Conservation (phyloP, 1,140 invertebrate genomes). For the Eueides isabella region DNA sequence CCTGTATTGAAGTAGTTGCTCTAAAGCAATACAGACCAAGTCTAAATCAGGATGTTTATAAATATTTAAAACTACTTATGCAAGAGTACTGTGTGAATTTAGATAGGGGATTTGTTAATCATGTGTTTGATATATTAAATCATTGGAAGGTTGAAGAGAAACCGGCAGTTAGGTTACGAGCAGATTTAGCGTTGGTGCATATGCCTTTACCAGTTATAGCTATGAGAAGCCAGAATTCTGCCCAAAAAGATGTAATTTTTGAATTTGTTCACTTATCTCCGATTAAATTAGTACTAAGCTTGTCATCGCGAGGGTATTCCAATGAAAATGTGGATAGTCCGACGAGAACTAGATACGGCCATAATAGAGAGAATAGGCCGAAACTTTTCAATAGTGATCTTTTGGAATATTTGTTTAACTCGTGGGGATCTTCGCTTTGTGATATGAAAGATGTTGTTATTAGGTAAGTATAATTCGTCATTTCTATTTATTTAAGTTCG, state of each 20-base stretch:
- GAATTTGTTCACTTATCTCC: slow-evolving; percentile 88
- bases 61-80: slow-evolving; percentile 87
- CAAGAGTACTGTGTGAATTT: slow-evolving; percentile 89
- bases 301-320: slow-evolving; percentile 85
- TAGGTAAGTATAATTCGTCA: slow-evolving; percentile 71
- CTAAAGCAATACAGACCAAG: slow-evolving; percentile 83
- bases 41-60: slow-evolving; percentile 85
- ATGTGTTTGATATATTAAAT: slow-evolving; percentile 84
- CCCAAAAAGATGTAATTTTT: slow-evolving; percentile 78
- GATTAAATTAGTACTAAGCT: slow-evolving; percentile 86
- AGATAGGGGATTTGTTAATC: slow-evolving; percentile 88
- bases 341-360: slow-evolving; percentile 68
- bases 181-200: slow-evolving; percentile 84
- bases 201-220: slow-evolving; percentile 81
- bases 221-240: slow-evolving; percentile 64
- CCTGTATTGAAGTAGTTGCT: slow-evolving; percentile 87
- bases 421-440: slow-evolving; percentile 84
- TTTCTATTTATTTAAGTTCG: background rate
- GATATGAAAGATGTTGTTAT: slow-evolving; percentile 86
- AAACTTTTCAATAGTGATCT: slow-evolving; percentile 80
- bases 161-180: slow-evolving; percentile 80
- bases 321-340: slow-evolving; percentile 70
- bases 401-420: slow-evolving; percentile 84
- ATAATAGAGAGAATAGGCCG: slow-evolving; percentile 79
- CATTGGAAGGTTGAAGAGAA: slow-evolving; percentile 82